Conservation (phyloP, 2,888 invertebrate genomes). For the Galerucella calmariensis region DNA sequence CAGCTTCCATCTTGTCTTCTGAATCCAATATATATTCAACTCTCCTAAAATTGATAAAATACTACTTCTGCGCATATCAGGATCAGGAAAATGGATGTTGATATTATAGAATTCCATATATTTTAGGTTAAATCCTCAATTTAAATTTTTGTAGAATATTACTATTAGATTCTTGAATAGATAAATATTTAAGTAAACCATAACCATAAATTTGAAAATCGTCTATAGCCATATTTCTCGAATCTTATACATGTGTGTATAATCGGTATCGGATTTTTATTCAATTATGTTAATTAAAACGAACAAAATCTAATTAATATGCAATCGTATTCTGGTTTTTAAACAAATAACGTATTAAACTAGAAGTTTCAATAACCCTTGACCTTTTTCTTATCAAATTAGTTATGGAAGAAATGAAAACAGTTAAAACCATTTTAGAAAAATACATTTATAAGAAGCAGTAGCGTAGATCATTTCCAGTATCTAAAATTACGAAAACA, state of each 20-base stretch:
- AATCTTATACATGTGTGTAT: conserved; percentile 12
- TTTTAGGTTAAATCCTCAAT: conserved; percentile 1
- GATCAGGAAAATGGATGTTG: background rate
- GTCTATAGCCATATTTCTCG: background rate
- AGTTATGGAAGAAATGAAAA: conserved; percentile 34
- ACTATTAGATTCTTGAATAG: conserved; percentile 8
- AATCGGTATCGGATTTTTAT: conserved; percentile 27
- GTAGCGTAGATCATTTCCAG: conserved; percentile 6
- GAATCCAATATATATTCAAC: too few species aligned
- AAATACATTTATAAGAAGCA: conserved; percentile 11
- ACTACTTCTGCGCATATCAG: background rate
- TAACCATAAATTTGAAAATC: conserved; percentile 13
- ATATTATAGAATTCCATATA: background rate
- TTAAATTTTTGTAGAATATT: conserved; percentile 6
- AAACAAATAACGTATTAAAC: conserved; percentile 38
- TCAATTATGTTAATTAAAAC: conserved; percentile 37
- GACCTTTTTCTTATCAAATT: conserved; percentile 36
- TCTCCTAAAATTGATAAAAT: too few species aligned
- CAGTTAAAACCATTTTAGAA: conserved; percentile 25
- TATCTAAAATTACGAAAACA: background rate
- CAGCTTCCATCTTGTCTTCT: too few species aligned
- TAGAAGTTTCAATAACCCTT: conserved; percentile 40
- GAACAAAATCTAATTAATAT: conserved; percentile 37
- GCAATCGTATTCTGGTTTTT: conserved; percentile 39
- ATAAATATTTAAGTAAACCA: conserved; percentile 17